These are phyloP conservation scores for Suricata suricatta DNA, from an alignment of 2,113 vertebrate genomes.

Conservation along the genomic window DNA sequence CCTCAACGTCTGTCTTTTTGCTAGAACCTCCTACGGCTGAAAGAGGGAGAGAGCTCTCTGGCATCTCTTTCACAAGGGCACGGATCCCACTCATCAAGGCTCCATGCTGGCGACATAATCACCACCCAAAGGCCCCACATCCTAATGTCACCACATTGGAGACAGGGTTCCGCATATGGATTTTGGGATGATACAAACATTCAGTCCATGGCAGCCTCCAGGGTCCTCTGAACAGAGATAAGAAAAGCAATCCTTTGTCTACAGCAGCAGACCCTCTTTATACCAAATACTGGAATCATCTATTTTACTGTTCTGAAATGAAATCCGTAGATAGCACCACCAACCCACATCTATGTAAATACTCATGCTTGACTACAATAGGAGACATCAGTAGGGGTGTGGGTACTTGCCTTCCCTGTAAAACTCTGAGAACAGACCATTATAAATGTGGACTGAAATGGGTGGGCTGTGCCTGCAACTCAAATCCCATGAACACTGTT, in stretches of 20 bases:
- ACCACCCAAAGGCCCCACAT: background rate
- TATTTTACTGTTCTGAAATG: background rate
- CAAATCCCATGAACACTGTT: background rate
- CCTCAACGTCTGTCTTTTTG: background rate
- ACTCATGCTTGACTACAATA: background rate
- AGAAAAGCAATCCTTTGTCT: background rate
- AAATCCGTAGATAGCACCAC: background rate
- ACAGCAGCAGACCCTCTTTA: background rate
- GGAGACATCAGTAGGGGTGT: background rate
- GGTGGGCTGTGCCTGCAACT: background rate
- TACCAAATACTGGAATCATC: background rate
- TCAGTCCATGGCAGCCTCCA: background rate
- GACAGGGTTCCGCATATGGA: background rate
- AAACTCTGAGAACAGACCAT: background rate
- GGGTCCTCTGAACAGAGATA: background rate
- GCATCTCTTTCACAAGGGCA: background rate
- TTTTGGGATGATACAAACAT: background rate
- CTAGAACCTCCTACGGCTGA: background rate
- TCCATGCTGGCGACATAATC: background rate
- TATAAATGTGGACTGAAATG: background rate
- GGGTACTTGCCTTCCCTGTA: background rate
- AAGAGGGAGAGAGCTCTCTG: background rate
- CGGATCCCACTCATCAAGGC: background rate
- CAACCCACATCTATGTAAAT: background rate
- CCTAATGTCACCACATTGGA: background rate